Base-by-base conservation (phyloP, 2,888 invertebrate species). In the Cinara cedri region DNA sequence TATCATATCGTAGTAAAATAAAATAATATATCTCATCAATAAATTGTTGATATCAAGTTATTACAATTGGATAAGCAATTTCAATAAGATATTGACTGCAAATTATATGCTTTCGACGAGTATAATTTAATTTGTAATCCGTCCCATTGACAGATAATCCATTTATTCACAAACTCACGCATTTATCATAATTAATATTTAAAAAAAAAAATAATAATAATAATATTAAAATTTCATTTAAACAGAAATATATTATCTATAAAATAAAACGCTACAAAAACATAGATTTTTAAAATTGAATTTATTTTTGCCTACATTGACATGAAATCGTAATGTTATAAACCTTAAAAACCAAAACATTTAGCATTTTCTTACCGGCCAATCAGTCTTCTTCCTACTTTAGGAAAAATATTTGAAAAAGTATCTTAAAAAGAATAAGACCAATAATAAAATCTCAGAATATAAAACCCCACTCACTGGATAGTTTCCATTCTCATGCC, bases 61-160 rank as follows among this genome's bases (percentile, higher is more conserved):
- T 68, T 68, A 68, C 49, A 68, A 51, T 68, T n/a, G 68, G 26
- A 68, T 68, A 51, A 51, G 51, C 51, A 68, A 49, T 68, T 34
- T 34, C 34, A 34, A 34, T 34, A 34, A 4, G 26, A 65, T 68
- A 26, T 49, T 11, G 34, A 26, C 26, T 26, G n/a, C 49, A 68
- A 34, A 68, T 26, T 26, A 1, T 26, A 68, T 26, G 68, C 4
- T 26, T 68, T 68, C 51, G 51, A 13, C n/a, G 2, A 34, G 34
- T n/a, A 13, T 68, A 51, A 68, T 68, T 68, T 51, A 68, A 68
- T 49, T 68, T 68, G 26, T 68, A 68, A 13, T 10, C n/a, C 34
- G 34, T 34, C 34, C 34, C 51, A 68, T 51, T 68, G 51, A 68
- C 51, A n/a, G 19, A 26, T 68, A 68, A 68, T 68, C 68, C 49